Evolutionary conservation across 2,797 vertebrate species (phyloP).

Genomic region (Esox lucius): DNA sequence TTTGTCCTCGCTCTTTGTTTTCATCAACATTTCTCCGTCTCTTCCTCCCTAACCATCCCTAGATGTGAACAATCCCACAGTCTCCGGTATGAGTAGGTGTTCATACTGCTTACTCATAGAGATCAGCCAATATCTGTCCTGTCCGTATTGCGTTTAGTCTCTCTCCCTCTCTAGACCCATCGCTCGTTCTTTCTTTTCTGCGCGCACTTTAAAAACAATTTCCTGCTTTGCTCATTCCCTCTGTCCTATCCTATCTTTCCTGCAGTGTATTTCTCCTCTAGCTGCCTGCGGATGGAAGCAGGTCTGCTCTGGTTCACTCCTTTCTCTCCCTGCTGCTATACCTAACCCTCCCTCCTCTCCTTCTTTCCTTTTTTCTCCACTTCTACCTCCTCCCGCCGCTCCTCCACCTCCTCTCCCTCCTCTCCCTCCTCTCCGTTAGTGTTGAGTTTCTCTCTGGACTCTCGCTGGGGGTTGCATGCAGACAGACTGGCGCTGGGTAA

Average conservation of each 20-base stretch:
- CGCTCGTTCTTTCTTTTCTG: background rate
- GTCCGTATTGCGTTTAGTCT: slow-evolving; percentile 18
- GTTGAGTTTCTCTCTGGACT: slow-evolving; percentile 93
- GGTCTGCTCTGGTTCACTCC: too few relatives aligned
- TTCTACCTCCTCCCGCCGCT: slow-evolving; percentile 10
- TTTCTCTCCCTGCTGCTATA: background rate
- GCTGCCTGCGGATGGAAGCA: background rate
- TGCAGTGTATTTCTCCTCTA: background rate
- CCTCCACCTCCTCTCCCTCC: slow-evolving; percentile 18
- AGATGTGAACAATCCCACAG: background rate
- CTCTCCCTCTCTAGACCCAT: background rate
- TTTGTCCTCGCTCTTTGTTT: slow-evolving; percentile 11
- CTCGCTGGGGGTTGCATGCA: slow-evolving; percentile 90
- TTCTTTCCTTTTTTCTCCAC: background rate
- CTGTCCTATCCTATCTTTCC: background rate
- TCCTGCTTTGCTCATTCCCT: background rate
- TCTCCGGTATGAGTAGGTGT: slow-evolving; percentile 7
- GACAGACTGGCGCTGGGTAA: slow-evolving; percentile 91
- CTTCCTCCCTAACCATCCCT: slow-evolving; percentile 8
- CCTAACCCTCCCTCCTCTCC: background rate
- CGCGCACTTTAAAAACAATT: background rate
- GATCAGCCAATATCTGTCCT: background rate
- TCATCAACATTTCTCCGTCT: slow-evolving; percentile 29
- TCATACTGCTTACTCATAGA: too few relatives aligned
- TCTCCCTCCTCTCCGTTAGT: slow-evolving; percentile 68